These are phyloP conservation scores for Chrysoperla carnea DNA, from an alignment of 1,140 invertebrate species.

Conservation along the genomic window DNA sequence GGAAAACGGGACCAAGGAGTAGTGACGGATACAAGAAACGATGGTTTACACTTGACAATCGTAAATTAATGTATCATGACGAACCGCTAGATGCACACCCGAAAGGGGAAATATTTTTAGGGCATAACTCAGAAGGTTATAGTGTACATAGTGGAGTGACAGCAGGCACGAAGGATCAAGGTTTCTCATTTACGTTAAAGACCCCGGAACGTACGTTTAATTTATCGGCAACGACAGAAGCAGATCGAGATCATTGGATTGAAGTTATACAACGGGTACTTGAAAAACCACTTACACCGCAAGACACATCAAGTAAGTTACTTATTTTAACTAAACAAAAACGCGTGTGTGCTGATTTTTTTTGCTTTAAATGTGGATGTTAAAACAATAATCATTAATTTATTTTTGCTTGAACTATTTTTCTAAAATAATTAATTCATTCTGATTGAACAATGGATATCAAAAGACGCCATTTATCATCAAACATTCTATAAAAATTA, in stretches of 20 bases:
- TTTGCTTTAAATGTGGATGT: conserved; percentile 2
- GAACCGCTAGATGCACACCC: conserved; percentile 71
- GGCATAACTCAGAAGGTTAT: conserved; percentile 58
- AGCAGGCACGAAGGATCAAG: conserved; percentile 51
- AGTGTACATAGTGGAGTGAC: conserved; percentile 39
- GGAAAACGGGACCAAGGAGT: conserved; percentile 67
- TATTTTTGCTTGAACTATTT: conserved; percentile 2
- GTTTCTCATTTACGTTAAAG: conserved; percentile 69
- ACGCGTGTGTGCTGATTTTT: conserved; percentile 2
- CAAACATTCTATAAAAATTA: too few species aligned
- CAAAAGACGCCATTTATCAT: too few species aligned
- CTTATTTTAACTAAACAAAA: conserved; percentile 3
- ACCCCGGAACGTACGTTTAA: conserved; percentile 69
- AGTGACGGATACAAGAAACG: conserved; percentile 65
- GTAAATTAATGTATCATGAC: conserved; percentile 83
- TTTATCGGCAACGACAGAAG: conserved; percentile 59
- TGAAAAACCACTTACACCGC: conserved; percentile 54
- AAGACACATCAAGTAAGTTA: conserved; percentile 58
- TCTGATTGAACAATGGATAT: too few species aligned
- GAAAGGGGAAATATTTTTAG: conserved; percentile 77
- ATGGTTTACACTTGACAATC: conserved; percentile 78
- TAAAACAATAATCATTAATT: conserved; percentile 1
- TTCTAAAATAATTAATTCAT: too few species aligned
- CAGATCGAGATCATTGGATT: conserved; percentile 68
- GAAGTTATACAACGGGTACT: conserved; percentile 55